Base-by-base conservation (phyloP, 1,140 invertebrate genomes). In the Diorhabda sublineata region DNA sequence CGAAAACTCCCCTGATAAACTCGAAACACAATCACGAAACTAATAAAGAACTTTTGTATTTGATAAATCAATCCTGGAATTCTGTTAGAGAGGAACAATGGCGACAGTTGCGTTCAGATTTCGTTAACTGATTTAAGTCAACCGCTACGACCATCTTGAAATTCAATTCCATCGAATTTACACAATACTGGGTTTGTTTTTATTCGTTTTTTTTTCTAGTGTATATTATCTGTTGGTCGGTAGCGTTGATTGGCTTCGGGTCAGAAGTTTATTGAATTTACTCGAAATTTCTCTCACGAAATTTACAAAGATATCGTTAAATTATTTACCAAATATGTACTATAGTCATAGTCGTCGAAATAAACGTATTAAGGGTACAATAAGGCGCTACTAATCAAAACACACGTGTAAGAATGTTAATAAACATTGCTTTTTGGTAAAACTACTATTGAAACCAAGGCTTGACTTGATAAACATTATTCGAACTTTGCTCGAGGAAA, bases 31-130 rank as follows among this genome's bases (percentile, higher is more conserved):
- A 75, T 75, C 73, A 74, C 69, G 65, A 68, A 76, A 76, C 72
- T 72, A 77, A 76, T 76, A 76, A 76, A 76, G 71, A 75, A 77
- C 74, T 77, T 77, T 77, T 73, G 74, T 77, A 72, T 77, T 77
- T 76, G 76, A 77, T 76, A 77, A 77, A 77, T 77, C 76, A 77
- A 77, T 77, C 74, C 67, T 57, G 71, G 66, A 71, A 73, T 72
- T 66, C 70, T 63, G 68, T 70, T 73, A 69, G 69, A 44, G 62
- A 57, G 52, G 64, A 45, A 65, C 66, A 73, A 74, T 70, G 68
- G 70, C 66, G 70, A 71, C 70, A 71, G 70, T 71, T 71, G 70
- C 56, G 65, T 60, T 58, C 58, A 70, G 58, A 65, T 73, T 67
- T 65, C 58, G 68, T 70, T 67, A 67, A 69, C 68, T 58, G 64